Base-by-base conservation (phyloP, 2,888 invertebrate species). In the Dolichopus griseipennis region DNA sequence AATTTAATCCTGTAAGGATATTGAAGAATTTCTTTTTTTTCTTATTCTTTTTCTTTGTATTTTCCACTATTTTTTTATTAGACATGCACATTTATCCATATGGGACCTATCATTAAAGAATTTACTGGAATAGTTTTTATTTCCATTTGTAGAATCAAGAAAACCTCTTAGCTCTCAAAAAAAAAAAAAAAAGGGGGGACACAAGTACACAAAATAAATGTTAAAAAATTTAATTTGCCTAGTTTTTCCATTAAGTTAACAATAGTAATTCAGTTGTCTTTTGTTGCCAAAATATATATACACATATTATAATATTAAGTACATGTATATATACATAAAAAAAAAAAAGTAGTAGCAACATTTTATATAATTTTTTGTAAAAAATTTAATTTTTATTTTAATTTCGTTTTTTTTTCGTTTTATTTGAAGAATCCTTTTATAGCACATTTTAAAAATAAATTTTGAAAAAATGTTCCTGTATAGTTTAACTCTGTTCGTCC, bases 191-290 rank as follows among this genome's bases (percentile, higher is more conserved):
- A 6, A 15, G 52, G 52, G 37, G 8, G 8, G 37, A 37, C 37
- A 37, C 37, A 2, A 27, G 27, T 27, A 4, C 27, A 27, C 2
- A 27, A 27, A 27, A 27, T 27, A 27, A 27, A 27, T n/a, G n/a
- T 43, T 10, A 52, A 52, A 15, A 52, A 52, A 52, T 52, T 52
- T 52, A 52, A 52, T 52, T 52, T 52, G 52, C 52, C n/a, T 52
- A 52, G 52, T 52, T 52, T n/a, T n/a, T 52, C 52, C 52, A 52
- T 52, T 52, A 52, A 52, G 52, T 52, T 52, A 52, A 52, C 52
- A 52, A 52, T 18, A 52, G 52, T 52, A 52, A 52, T 52, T 52
- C 52, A 52, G 52, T 52, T 52, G 52, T 52, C 52, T 52, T 52
- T 52, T 52, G 52, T 52, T 52, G 52, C 18, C 52, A 52, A 52